Conservation (phyloP, 1,140 invertebrate genomes). For the Amphibalanus amphitrite region DNA sequence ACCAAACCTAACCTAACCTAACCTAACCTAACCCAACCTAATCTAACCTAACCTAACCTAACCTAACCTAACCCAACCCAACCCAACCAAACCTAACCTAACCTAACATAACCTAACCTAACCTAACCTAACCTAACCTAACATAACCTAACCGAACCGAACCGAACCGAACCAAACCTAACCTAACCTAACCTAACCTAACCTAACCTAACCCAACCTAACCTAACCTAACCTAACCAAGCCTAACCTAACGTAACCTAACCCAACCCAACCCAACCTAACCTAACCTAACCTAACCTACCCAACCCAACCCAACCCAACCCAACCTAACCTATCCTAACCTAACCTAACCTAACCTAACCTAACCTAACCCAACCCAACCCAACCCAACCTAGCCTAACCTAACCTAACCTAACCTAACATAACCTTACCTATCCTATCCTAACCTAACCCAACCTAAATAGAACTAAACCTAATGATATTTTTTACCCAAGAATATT, state of each 20-base stretch:
- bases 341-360: slow-evolving; percentile 10
- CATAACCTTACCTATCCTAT: slow-evolving; percentile 11
- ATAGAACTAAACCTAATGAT: too few species aligned
- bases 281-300: too few species aligned
- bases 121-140: too few species aligned
- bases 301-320: too few species aligned
- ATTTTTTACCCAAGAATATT: too few species aligned
- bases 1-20: slow-evolving; percentile 9
- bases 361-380: slow-evolving; percentile 13
- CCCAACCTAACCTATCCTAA: slow-evolving; percentile 12
- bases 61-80: slow-evolving; percentile 11
- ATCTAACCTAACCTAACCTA: slow-evolving; percentile 11
- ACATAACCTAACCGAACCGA: too few species aligned
- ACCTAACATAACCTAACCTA: too few species aligned
- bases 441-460: slow-evolving; percentile 12
- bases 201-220: slow-evolving; percentile 14
- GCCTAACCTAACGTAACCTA: slow-evolving; percentile 6
- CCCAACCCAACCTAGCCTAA: slow-evolving; percentile 12
- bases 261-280: slow-evolving; percentile 10
- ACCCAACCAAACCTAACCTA: too few species aligned
- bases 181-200: slow-evolving; percentile 13
- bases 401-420: slow-evolving; percentile 8
- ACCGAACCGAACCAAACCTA: slow-evolving; percentile 14
- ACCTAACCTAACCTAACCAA: slow-evolving; percentile 7
- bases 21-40: slow-evolving; percentile 10